phyloP scores from a whole-genome alignment of 1,140 invertebrate species.

The Notospermus geniculatus region DNA sequence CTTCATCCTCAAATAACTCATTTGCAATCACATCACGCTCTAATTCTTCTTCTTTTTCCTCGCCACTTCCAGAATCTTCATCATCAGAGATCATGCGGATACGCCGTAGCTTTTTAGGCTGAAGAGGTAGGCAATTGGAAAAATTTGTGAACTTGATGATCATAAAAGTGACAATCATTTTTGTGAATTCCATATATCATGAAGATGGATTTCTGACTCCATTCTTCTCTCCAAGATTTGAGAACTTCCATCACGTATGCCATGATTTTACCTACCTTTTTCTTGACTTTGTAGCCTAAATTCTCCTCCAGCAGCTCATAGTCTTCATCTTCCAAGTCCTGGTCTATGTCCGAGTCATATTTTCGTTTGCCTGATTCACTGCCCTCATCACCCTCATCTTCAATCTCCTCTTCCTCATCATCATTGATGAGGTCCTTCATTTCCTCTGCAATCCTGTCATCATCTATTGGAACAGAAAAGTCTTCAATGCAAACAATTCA shows the following conservation, averaged over 20 bases:
- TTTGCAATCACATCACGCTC: conserved; percentile 79
- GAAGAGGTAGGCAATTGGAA: conserved; percentile 10
- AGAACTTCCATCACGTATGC: not conserved
- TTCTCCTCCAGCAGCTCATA: conserved; percentile 98
- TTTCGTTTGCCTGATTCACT: conserved; percentile 36
- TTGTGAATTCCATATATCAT: no score
- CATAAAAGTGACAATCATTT: no score
- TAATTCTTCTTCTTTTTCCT: conserved; percentile 71
- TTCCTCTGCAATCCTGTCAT: conserved; percentile 67
- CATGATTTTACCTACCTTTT: conserved; percentile 64
- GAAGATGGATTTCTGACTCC: no score
- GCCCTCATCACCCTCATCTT: conserved; percentile 61
- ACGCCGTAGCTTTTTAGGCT: conserved; percentile 84
- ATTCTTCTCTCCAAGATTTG: no score
- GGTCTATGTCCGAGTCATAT: conserved; percentile 43
- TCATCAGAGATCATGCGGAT: conserved; percentile 61
- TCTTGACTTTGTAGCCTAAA: conserved; percentile 86
- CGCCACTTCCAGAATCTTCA: conserved; percentile 71
- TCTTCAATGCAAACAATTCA: not conserved
- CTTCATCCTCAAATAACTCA: conserved; percentile 78
- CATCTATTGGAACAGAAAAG: conserved; percentile 64
- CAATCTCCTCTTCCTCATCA: conserved; percentile 81
- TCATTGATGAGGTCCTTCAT: conserved; percentile 80
- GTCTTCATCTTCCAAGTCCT: conserved; percentile 94
- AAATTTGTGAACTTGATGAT: no score